Evolutionary conservation across 2,113 vertebrate species (phyloP), one percentile per base, ranked within the genome.

Genomic region (Strix uralensis): DNA sequence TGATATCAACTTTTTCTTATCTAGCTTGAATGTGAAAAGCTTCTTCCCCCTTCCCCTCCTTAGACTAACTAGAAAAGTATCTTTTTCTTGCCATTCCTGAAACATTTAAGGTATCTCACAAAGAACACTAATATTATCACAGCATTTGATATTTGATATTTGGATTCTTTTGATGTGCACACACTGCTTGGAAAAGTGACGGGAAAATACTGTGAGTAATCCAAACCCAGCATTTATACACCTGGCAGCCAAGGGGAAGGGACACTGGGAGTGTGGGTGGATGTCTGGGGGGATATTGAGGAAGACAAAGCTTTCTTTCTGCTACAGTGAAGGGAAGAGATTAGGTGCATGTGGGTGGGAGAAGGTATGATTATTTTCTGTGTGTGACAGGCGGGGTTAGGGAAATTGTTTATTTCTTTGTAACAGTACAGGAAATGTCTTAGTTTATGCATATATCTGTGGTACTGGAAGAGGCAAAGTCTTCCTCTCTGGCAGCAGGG

Each of bases 331-430:
- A 90, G 59, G 42, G 47, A 78, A 81, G 71, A 79, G 65, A 65
- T 86, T 21, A 79, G 81, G 55, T 67, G 96, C 81, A 71, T 30
- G 82, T 66, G 81, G 38, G 67, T 5, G 3, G 65, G 40, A 91
- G 84, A 95, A 89, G 36, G 91, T 91, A 94, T 19, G 71, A 86
- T 86, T 94, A 67, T 90, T 96, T 90, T 94, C 67, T 88, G 42
- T 54, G 20, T 3, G 0, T 42, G 57, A 71, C 52, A 69, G 90
- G 40, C 93, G 61, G 15, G 27, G 34, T 66, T 94, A 74, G 81
- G 52, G 77, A 89, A 81, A 84, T 66, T 74, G 69, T 90, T 96
- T 94, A 83, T 93, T 93, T 95, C 91, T 94, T 72, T 86, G 54
- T 89, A 84, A 27, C 22, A 32, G 69, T 46, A 52, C 69, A 63